A percentile compares a stretch with the other conserved stretches of the same genome.
Conservation (phyloP, 1,140 invertebrate genomes). For the Brachystomella parvula region DNA sequence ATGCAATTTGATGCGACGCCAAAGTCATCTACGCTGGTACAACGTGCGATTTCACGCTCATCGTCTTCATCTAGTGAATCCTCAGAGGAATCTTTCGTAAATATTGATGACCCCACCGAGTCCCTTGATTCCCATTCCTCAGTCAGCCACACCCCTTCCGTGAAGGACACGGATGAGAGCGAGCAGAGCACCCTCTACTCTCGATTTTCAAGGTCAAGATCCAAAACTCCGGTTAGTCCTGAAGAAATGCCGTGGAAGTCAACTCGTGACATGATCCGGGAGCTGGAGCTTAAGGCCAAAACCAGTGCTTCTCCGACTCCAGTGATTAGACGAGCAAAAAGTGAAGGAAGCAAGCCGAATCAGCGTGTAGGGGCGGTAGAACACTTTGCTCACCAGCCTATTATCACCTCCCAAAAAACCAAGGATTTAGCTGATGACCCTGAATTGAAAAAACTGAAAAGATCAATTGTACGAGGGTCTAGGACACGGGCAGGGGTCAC, state of each 20-base stretch:
- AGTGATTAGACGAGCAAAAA: background rate
- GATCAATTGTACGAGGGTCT: conserved; percentile 18
- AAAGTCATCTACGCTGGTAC: background rate
- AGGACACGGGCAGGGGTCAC: conserved; percentile 10
- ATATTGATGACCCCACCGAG: background rate
- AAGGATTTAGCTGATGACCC: conserved; percentile 7
- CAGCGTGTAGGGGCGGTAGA: background rate
- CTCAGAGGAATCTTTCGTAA: background rate
- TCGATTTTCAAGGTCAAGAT: background rate
- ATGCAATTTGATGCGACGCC: background rate
- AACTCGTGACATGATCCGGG: background rate
- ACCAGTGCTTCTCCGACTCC: background rate
- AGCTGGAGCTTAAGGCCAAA: background rate
- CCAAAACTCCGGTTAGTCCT: background rate
- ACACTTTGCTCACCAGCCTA: background rate
- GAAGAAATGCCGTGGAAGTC: conserved; percentile 2
- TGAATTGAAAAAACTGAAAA: conserved; percentile 15
- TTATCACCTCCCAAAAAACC: background rate
- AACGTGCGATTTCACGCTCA: background rate
- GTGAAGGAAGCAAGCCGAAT: background rate
- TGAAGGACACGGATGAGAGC: background rate
- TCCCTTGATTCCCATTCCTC: background rate
- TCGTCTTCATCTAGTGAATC: background rate
- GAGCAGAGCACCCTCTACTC: background rate
- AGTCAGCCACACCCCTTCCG: background rate